Base-by-base conservation (phyloP, 2,888 invertebrate genomes). In the Alcis repandata region DNA sequence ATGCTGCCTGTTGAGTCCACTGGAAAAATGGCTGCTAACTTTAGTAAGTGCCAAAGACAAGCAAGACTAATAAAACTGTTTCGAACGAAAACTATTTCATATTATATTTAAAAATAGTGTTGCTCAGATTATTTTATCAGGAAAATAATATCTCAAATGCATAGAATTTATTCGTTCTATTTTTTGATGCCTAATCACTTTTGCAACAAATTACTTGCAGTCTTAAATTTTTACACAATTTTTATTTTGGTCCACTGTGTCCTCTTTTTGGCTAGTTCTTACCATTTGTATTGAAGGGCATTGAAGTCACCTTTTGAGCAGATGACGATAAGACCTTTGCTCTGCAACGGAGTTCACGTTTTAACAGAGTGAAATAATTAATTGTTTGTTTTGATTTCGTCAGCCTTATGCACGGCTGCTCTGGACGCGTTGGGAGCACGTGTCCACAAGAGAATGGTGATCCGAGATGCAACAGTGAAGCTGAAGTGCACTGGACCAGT, bases 1-100 rank as follows among this genome's bases (percentile, higher is more conserved):
- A 92, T 95, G 85, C 77, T 95, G 6, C 94, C 94, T 0, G 91
- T 95, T 0, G 90, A 94, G 67, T 95, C 95, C 2, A 93, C 92
- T 0, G 95, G 95, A 6, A 93, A 93, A 64, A 86, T 95, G 70
- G 86, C 88, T 0, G 94, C 95, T 52, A 95, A 94, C 67, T 95
- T 95, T 62, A 90, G 95, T 95, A 86, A 93, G 94, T 87, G 20
- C 45, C 6, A 49, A 13, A 22, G n/a, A 22, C 22, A 22, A 7
- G 8, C 6, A 8, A 22, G 13, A 41, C 2, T 4, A 48, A 36
- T 46, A 22, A 13, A 46, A 43, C n/a, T n/a, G 20, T 20, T 43
- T 43, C 7, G 10, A 2, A 43, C n/a, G n/a, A n/a, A n/a, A n/a
- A n/a, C n/a, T n/a, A n/a, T n/a, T 11, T 8, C 43, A 10, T 0